Evolutionary conservation across 2,797 vertebrate genomes (phyloP).

Genomic region (Acanthopagrus latus): DNA sequence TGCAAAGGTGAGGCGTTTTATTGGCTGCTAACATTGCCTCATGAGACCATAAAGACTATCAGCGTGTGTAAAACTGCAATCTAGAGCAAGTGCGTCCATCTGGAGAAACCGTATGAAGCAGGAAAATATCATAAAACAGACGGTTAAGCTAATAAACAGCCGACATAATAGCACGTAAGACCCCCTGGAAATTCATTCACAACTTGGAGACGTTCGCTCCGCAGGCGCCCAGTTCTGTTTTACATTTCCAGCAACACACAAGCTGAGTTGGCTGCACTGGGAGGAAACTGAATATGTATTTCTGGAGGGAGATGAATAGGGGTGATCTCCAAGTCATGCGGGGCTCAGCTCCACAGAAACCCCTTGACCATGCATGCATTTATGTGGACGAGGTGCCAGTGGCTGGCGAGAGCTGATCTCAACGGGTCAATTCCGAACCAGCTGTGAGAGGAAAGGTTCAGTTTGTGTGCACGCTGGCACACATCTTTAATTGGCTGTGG

Average conservation of each 20-base stretch:
- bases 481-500: too few relatives aligned
- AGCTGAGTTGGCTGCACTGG: constrained; percentile 64
- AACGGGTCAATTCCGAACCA: constrained; percentile 25
- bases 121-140: constrained; percentile 38
- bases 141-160: constrained; percentile 29
- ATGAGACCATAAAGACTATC: constrained; percentile 19
- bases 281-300: constrained; percentile 64
- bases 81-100: constrained; percentile 8
- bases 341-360: constrained; percentile 57
- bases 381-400: constrained; percentile 27
- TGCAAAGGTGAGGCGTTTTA: constrained; percentile 24
- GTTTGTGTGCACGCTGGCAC: too few relatives aligned
- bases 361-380: constrained; percentile 43
- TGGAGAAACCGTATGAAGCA: constrained; percentile 18
- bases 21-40: neutral
- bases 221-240: constrained; percentile 49
- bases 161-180: constrained; percentile 22
- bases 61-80: constrained; percentile 21
- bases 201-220: constrained; percentile 45
- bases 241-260: constrained; percentile 53
- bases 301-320: constrained; percentile 72
- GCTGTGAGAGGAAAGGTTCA: constrained; percentile 3
- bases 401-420: constrained; percentile 11
- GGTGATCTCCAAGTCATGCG: constrained; percentile 62
- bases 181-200: constrained; percentile 33